phyloP scores from a whole-genome alignment of 2,888 invertebrate species.

The Oxyscelio sp. region DNA sequence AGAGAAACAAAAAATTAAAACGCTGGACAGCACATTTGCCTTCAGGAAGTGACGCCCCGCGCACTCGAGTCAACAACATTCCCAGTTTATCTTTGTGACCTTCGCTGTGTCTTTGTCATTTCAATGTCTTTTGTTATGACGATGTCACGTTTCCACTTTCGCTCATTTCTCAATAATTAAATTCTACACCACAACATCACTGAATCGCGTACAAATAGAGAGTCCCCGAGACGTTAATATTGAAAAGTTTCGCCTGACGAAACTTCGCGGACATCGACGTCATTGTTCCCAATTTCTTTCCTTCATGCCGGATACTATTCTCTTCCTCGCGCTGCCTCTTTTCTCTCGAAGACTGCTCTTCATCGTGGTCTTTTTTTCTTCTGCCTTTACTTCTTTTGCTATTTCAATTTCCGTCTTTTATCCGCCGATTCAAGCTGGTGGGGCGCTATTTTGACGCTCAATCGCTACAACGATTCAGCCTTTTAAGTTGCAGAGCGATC shows the following conservation, averaged over 20 bases:
- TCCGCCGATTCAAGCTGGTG: constrained; percentile 47
- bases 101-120: too few species aligned
- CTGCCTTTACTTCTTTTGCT: constrained; percentile 58
- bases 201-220: constrained; percentile 22
- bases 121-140: too few species aligned
- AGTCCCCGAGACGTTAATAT: constrained; percentile 21
- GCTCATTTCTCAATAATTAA: constrained; percentile 32
- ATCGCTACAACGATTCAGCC: constrained; percentile 57
- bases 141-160: too few species aligned
- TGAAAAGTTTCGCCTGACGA: constrained; percentile 43
- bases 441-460: constrained; percentile 59
- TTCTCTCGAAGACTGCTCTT: constrained; percentile 33
- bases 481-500: constrained; percentile 33
- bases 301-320: constrained; percentile 2
- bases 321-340: constrained; percentile 10
- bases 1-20: too few species aligned
- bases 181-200: constrained; percentile 42
- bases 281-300: constrained; percentile 71
- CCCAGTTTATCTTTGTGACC: too few species aligned
- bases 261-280: constrained; percentile 65
- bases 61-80: too few species aligned
- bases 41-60: too few species aligned
- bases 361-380: constrained; percentile 33
- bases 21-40: too few species aligned
- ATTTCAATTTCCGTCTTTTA: constrained; percentile 71